These are phyloP conservation scores for Trididemnum miniatum DNA, from an alignment of 23 tunicate genomes.

Conservation along the genomic window DNA sequence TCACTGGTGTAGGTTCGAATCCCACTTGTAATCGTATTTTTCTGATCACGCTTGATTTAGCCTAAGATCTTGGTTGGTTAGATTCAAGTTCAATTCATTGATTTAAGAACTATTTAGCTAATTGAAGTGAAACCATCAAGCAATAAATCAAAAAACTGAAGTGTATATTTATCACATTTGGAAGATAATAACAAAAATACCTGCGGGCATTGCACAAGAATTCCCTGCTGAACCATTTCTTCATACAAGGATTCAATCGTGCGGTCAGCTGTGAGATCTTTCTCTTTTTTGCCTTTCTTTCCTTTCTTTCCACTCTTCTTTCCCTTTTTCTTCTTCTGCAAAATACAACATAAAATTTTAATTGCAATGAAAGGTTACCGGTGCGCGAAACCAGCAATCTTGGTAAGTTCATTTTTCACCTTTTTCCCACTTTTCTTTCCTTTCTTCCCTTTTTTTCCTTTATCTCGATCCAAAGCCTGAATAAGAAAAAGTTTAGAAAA, in stretches of 20 bases:
- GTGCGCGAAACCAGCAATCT: no score
- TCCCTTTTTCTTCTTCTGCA: constrained; percentile 94
- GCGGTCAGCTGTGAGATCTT: constrained; percentile 97
- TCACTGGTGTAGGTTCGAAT: no score
- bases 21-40: no score
- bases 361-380: no score
- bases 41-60: no score
- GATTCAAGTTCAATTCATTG: no score
- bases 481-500: not conserved
- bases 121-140: no score
- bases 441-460: constrained; percentile 94
- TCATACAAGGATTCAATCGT: constrained; percentile 96
- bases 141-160: not conserved
- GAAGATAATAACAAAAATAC: constrained; percentile 20
- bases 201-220: constrained; percentile 71
- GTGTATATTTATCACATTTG: not conserved
- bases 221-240: constrained; percentile 96
- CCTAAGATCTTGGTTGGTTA: no score
- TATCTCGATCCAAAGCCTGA: constrained; percentile 89
- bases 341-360: no score
- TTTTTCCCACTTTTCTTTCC: constrained; percentile 97
- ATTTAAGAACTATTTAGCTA: no score
- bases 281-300: constrained; percentile 94
- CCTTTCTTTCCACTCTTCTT: constrained; percentile 98
- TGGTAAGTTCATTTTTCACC: no score